phyloP scores from a whole-genome alignment of 2,888 invertebrate genomes.

The Hydropsyche betteni region DNA sequence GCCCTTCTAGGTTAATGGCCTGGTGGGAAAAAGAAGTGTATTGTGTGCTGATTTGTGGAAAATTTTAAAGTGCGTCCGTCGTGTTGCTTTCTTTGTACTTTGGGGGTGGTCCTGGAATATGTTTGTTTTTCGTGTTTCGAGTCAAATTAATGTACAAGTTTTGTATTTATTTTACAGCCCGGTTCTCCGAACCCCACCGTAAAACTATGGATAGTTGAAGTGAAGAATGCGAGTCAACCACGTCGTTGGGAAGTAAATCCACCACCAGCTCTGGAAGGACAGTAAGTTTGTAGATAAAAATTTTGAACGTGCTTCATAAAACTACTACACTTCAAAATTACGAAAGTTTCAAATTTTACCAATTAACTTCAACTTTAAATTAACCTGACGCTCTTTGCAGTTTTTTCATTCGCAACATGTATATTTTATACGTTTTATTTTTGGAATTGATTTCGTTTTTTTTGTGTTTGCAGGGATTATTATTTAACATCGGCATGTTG shows the following conservation, averaged over 20 bases:
- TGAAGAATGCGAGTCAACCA: conserved; percentile 73
- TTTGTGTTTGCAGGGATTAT: conserved; percentile 75
- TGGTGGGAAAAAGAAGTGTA: too few relatives aligned
- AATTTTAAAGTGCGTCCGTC: too few relatives aligned
- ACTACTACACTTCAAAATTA: neutral
- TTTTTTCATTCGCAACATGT: neutral
- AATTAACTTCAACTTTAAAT: conserved; percentile 1
- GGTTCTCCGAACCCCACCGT: conserved; percentile 88
- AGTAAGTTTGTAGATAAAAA: conserved; percentile 70
- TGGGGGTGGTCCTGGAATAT: too few relatives aligned
- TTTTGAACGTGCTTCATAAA: conserved; percentile 8
- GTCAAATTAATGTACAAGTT: too few relatives aligned
- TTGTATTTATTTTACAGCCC: conserved; percentile 66
- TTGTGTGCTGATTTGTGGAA: too few relatives aligned
- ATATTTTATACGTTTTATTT: neutral
- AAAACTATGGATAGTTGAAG: conserved; percentile 81
- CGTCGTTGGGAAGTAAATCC: conserved; percentile 75
- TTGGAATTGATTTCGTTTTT: neutral
- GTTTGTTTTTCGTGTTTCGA: too few relatives aligned
- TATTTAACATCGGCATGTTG: conserved; percentile 93
- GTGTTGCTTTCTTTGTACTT: too few relatives aligned
- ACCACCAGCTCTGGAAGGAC: conserved; percentile 78
- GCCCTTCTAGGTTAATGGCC: neutral
- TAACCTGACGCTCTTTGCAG: neutral
- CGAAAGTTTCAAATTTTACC: neutral